Percentiles rank a stretch among this genome's conserved stretches.
Conservation (phyloP, 2,888 invertebrate species). For the Dicycla oo region DNA sequence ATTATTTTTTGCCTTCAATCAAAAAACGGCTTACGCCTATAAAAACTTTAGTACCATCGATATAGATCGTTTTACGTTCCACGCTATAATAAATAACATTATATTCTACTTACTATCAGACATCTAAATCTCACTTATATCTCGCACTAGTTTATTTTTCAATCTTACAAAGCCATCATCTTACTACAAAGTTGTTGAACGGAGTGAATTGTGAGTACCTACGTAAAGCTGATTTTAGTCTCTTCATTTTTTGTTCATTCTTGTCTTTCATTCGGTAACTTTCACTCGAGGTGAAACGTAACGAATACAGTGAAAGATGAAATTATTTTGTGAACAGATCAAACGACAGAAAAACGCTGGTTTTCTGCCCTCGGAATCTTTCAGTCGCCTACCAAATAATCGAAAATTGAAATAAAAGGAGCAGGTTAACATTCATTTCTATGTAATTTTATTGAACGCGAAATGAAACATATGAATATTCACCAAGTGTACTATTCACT, state of each 20-base stretch:
- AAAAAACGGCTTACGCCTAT: conserved; percentile 31
- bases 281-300: neutral
- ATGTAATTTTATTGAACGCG: neutral
- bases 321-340: neutral
- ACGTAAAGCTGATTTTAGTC: neutral
- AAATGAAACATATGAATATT: neutral
- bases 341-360: too few species aligned
- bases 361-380: neutral
- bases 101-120: conserved; percentile 37
- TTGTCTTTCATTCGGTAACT: neutral
- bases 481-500: too few species aligned
- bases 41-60: conserved; percentile 40
- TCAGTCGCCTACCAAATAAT: neutral
- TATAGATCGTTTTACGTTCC: conserved; percentile 42
- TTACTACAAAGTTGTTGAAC: conserved; percentile 14
- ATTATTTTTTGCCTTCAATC: conserved; percentile 28
- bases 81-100: conserved; percentile 41
- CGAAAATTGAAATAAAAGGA: neutral
- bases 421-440: neutral
- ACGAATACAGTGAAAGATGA: neutral
- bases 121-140: conserved; percentile 43
- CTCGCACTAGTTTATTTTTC: conserved; percentile 50
- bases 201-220: conserved; percentile 15
- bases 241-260: neutral
- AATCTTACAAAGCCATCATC: conserved; percentile 42